These are phyloP conservation scores for Clanis bilineata DNA, from an alignment of 2,888 invertebrate species.

Conservation along the genomic window DNA sequence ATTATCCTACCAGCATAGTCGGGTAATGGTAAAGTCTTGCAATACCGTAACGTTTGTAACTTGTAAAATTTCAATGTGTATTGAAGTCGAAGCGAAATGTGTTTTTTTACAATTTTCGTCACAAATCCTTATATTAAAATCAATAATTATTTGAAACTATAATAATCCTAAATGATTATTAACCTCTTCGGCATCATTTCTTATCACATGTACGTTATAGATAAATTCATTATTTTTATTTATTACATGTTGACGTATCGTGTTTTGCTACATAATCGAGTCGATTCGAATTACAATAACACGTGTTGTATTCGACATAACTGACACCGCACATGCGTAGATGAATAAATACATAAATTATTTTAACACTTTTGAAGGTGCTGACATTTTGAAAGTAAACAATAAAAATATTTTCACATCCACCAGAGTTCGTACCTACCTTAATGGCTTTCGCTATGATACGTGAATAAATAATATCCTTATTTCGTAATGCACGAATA, in stretches of 20 bases:
- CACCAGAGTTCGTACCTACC: neutral
- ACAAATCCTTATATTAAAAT: too few relatives aligned
- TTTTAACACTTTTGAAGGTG: neutral
- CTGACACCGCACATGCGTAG: neutral
- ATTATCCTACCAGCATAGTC: too few relatives aligned
- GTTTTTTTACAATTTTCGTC: too few relatives aligned
- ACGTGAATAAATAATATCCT: conserved; percentile 9
- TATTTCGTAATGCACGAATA: neutral
- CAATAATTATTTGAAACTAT: too few relatives aligned
- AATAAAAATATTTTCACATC: conserved; percentile 8
- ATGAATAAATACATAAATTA: neutral
- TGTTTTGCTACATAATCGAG: neutral
- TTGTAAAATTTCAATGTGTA: too few relatives aligned
- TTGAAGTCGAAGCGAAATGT: too few relatives aligned
- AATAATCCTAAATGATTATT: too few relatives aligned
- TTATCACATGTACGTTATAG: too few relatives aligned
- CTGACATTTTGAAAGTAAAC: neutral
- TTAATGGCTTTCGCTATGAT: neutral
- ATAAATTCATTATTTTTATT: neutral
- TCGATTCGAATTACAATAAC: neutral
- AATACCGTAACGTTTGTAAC: too few relatives aligned
- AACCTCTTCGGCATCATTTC: too few relatives aligned
- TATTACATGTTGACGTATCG: neutral
- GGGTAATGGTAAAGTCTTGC: too few relatives aligned
- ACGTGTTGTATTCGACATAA: neutral